Base-by-base conservation (phyloP, 2,797 vertebrate species). In the Characodon lateralis region DNA sequence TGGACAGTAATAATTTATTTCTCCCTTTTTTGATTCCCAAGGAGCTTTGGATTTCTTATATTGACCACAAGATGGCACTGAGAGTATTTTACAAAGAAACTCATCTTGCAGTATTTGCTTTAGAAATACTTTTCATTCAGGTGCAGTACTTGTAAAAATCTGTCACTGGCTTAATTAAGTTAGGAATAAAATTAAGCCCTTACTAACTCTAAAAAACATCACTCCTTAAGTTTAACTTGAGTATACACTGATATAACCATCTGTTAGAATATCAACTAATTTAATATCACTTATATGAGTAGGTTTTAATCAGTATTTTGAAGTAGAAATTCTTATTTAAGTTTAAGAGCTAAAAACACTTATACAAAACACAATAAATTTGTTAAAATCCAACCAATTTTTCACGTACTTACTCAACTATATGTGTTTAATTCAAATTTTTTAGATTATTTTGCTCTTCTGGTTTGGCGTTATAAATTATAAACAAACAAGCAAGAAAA, bases 61-160 rank as follows among this genome's bases (percentile, higher is more conserved):
- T 74, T 84, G 71, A 76, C 90, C 93, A 93, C 89, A 77, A 91
- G 92, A 85, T 89, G 90, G 89, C 87, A 28, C 2, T 0, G 78
- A 16, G 65, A 43, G 13, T 1, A 46, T 69, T 46, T 12, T 6
- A 31, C 35, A 24, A 22, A 16, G 20, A 20, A 58, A 63, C 22
- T 26, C 9, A 22, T 31, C 3, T 61, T 16, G 39, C 2, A 2
- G 6, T 61, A 9, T 69, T 71, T 35, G 77, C 14, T 55, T 70
- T 26, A 59, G 12, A 2, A 18, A 51, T 18, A 3, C 10, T 26
- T 28, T 50, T 13, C 46, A 10, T 2, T 22, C 20, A 22, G 24
- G 53, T 55, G 6, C 53, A 55, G 6, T 7, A 55, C 22, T 56
- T 50, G 14, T 14, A 72, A 6, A 18, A 55, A 31, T 3, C 24